Evolutionary conservation across 1,140 invertebrate species (phyloP).

Genomic region (Aphelenchoides fujianensis): DNA sequence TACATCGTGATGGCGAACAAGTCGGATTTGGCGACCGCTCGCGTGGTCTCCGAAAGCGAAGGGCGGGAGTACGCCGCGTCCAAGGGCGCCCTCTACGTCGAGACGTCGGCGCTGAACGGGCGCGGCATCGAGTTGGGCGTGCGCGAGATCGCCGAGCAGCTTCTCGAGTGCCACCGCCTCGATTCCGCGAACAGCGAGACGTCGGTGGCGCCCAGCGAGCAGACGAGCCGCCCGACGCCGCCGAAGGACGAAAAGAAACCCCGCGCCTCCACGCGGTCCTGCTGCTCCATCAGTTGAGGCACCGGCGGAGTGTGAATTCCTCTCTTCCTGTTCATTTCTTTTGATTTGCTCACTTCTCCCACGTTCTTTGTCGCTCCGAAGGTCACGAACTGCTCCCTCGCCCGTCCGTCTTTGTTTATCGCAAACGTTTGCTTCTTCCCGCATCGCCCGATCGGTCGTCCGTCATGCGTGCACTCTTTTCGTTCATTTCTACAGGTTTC

Average conservation of each 20-base stretch:
- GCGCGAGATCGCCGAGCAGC: constrained; percentile 13
- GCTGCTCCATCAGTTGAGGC: constrained; percentile 3
- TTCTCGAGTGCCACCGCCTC: background rate
- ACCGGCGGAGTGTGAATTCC: too few species aligned
- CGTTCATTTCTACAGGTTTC: too few species aligned
- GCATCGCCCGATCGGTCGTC: too few species aligned
- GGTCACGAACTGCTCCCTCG: too few species aligned
- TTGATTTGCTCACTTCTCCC: background rate
- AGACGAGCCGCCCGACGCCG: background rate
- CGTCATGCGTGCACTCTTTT: too few species aligned
- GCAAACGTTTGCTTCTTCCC: too few species aligned
- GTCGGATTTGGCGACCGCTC: constrained; percentile 25
- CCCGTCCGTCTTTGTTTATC: too few species aligned
- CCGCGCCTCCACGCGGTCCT: background rate
- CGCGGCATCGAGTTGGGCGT: constrained; percentile 37
- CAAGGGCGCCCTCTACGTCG: constrained; percentile 40
- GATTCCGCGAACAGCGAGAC: background rate
- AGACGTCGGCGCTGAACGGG: constrained; percentile 44
- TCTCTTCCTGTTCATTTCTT: background rate
- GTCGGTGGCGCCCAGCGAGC: background rate
- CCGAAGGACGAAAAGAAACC: background rate
- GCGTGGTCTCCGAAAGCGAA: constrained; percentile 28
- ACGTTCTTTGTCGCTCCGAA: background rate
- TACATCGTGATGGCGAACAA: constrained; percentile 44
- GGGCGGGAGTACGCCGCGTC: constrained; percentile 37